A percentile compares a stretch with the other conserved stretches of the same genome.
Evolutionary conservation across 2,797 vertebrate genomes (phyloP).

Genomic region (Sebastes variabilis): DNA sequence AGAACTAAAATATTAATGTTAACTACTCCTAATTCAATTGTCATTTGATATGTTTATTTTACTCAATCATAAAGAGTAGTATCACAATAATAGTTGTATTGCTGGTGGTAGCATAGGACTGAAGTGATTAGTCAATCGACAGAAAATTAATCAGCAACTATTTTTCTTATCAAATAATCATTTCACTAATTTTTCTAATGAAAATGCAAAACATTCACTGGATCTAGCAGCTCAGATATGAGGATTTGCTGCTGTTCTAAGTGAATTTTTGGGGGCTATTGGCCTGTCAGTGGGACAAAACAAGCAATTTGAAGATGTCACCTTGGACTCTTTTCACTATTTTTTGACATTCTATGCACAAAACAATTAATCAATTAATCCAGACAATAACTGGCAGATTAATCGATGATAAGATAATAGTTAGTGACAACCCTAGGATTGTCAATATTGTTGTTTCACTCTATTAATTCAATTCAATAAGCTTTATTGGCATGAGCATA

Average conservation of each 20-base stretch:
- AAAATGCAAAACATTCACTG: background rate
- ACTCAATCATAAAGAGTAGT: background rate
- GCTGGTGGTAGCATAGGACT: background rate
- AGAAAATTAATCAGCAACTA: background rate
- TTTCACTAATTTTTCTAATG: background rate
- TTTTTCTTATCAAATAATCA: background rate
- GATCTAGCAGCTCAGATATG: background rate
- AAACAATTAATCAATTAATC: background rate
- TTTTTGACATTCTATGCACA: background rate
- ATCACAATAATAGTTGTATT: background rate
- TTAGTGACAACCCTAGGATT: background rate
- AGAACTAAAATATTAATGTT: background rate
- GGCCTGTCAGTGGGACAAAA: background rate
- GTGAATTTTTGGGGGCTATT: background rate
- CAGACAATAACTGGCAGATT: background rate
- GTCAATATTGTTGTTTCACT: background rate
- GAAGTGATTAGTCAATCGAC: background rate
- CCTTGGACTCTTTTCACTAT: background rate
- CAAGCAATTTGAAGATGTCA: background rate
- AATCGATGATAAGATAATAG: background rate
- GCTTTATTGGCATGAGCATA: background rate
- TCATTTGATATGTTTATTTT: background rate
- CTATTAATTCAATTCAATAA: background rate
- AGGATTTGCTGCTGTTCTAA: background rate
- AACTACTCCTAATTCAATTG: background rate